phyloP scores from a whole-genome alignment of 2,888 invertebrate species.

The Drosophila histrio region DNA sequence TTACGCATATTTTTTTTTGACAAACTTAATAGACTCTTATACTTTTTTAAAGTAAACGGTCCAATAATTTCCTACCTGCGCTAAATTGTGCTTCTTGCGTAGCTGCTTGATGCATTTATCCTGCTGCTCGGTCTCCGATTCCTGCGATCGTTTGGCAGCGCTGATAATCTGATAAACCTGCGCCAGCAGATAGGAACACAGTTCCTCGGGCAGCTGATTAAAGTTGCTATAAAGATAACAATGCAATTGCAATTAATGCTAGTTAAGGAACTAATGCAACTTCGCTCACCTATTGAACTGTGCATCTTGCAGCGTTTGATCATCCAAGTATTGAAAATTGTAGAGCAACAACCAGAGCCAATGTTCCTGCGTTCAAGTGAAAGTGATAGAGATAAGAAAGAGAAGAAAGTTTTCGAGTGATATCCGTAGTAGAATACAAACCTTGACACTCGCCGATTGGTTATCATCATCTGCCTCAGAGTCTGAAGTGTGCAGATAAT shows the following conservation, averaged over 20 bases:
- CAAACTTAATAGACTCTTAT: no score
- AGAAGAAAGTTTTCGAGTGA: slow-evolving; percentile 1
- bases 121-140: slow-evolving; percentile 51
- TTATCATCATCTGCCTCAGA: slow-evolving; percentile 53
- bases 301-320: slow-evolving; percentile 57
- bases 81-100: slow-evolving; percentile 79
- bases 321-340: slow-evolving; percentile 76
- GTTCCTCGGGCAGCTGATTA: slow-evolving; percentile 81
- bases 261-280: not conserved
- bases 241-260: not conserved
- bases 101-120: slow-evolving; percentile 64
- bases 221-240: slow-evolving; percentile 68
- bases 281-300: slow-evolving; percentile 68
- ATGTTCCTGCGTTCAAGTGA: slow-evolving; percentile 72
- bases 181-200: slow-evolving; percentile 82
- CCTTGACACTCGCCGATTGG: slow-evolving; percentile 73
- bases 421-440: slow-evolving; percentile 56
- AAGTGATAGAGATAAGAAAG: slow-evolving; percentile 24
- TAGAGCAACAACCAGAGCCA: slow-evolving; percentile 81
- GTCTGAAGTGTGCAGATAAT: slow-evolving; percentile 70
- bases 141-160: slow-evolving; percentile 74
- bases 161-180: slow-evolving; percentile 83
- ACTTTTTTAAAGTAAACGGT: no score
- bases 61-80: slow-evolving; percentile 70
- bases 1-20: no score